phyloP scores from a whole-genome alignment of 2,113 vertebrate species.

The Calidris pugnax region DNA sequence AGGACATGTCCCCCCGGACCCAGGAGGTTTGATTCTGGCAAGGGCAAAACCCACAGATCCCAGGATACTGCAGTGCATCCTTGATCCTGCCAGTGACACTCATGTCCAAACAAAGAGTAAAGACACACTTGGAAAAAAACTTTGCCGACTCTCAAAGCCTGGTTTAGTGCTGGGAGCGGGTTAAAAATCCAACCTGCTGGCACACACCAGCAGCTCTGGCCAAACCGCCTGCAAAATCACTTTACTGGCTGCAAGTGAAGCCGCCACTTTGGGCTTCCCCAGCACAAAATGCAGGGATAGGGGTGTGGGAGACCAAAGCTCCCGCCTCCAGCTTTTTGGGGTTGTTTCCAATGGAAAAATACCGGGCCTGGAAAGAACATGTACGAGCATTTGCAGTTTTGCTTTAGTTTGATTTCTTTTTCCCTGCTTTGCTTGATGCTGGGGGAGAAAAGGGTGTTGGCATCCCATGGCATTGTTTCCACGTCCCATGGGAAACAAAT shows the following conservation, averaged over 20 bases:
- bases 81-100: not conserved
- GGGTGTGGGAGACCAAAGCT: not conserved
- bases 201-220: not conserved
- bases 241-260: not conserved
- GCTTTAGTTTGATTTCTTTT: not conserved
- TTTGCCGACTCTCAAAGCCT: not conserved
- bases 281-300: not conserved
- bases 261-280: not conserved
- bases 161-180: not conserved
- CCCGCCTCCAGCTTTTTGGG: not conserved
- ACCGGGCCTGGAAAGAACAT: not conserved
- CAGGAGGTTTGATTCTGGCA: not conserved
- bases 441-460: not conserved
- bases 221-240: constrained; percentile 17
- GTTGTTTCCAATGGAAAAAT: not conserved
- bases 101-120: not conserved
- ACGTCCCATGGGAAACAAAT: not conserved
- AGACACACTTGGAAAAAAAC: not conserved
- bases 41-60: not conserved
- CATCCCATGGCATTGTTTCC: fast-evolving
- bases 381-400: not conserved
- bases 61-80: not conserved
- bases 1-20: fast-evolving
- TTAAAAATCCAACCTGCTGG: not conserved
- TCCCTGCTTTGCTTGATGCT: not conserved